Percentiles rank a stretch among this genome's conserved stretches.
Evolutionary conservation across 1,140 invertebrate genomes (phyloP).

Genomic region (Harlomillsia oculata): DNA sequence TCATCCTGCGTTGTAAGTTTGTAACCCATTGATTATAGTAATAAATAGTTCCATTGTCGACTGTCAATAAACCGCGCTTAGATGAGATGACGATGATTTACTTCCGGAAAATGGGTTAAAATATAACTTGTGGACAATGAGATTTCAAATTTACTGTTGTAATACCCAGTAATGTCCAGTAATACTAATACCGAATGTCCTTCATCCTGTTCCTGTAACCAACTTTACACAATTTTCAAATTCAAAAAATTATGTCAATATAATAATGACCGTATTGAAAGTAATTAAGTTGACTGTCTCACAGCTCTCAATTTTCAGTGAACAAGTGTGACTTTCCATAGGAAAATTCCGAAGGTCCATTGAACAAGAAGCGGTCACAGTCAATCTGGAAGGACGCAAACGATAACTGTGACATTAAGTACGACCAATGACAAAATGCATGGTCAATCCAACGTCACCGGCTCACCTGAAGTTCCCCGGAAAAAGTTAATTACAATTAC

Average conservation of each 20-base stretch:
- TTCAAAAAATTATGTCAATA: too few relatives aligned
- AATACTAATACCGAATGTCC: background rate
- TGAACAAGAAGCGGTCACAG: conserved; percentile 50
- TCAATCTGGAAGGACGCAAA: conserved; percentile 74
- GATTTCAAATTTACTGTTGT: background rate
- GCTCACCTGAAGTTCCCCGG: too few relatives aligned
- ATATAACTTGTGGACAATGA: background rate
- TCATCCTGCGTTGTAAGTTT: too few relatives aligned
- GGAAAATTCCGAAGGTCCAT: conserved; percentile 54
- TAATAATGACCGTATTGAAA: too few relatives aligned
- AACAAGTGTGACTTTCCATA: conserved; percentile 42
- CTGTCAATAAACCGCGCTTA: too few relatives aligned
- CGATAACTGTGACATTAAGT: background rate
- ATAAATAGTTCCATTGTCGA: too few relatives aligned
- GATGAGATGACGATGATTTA: background rate
- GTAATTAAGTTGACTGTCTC: too few relatives aligned
- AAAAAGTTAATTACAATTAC: too few relatives aligned
- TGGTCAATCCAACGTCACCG: too few relatives aligned
- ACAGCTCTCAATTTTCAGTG: conserved; percentile 27
- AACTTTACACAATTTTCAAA: too few relatives aligned
- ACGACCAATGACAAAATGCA: background rate
- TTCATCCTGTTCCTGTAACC: background rate
- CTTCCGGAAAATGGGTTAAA: background rate
- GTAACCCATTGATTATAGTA: too few relatives aligned
- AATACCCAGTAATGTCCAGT: background rate